Percentiles rank a stretch among this genome's conserved stretches.
Evolutionary conservation across 1,140 invertebrate species (phyloP).

Genomic region (Meloidogyne hapla): DNA sequence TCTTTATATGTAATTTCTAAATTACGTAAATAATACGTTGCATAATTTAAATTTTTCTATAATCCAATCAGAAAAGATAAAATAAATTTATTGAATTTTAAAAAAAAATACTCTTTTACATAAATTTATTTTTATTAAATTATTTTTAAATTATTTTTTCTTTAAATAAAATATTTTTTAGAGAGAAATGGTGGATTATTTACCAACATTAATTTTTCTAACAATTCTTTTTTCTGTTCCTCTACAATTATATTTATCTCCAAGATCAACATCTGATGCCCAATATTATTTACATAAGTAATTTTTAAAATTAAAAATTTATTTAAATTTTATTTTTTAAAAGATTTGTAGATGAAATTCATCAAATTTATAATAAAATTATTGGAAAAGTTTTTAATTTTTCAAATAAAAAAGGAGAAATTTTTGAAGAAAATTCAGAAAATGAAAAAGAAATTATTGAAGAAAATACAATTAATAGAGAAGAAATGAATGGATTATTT

Average conservation of each 20-base stretch:
- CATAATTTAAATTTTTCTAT: too few relatives aligned
- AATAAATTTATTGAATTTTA: too few relatives aligned
- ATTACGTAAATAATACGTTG: too few relatives aligned
- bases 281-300: conserved; percentile 36
- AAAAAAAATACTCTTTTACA: too few relatives aligned
- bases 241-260: conserved; percentile 37
- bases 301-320: conserved; percentile 22
- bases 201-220: conserved; percentile 36
- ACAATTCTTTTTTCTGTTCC: conserved; percentile 40
- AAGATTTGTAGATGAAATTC: conserved; percentile 34
- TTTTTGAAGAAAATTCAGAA: background rate
- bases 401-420: conserved; percentile 19
- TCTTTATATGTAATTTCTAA: too few relatives aligned
- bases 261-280: conserved; percentile 39
- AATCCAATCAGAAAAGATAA: too few relatives aligned
- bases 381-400: conserved; percentile 5
- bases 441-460: conserved; percentile 29
- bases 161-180: background rate
- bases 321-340: conserved; percentile 19
- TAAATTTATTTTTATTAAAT: too few relatives aligned
- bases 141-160: too few relatives aligned
- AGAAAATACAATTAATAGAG: conserved; percentile 19
- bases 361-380: conserved; percentile 20
- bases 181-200: conserved; percentile 34
- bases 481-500: conserved; percentile 16